A percentile compares a stretch with the other conserved stretches of the same genome.
Conservation (phyloP, 2,888 invertebrate species). For the Diarsia mendica region DNA sequence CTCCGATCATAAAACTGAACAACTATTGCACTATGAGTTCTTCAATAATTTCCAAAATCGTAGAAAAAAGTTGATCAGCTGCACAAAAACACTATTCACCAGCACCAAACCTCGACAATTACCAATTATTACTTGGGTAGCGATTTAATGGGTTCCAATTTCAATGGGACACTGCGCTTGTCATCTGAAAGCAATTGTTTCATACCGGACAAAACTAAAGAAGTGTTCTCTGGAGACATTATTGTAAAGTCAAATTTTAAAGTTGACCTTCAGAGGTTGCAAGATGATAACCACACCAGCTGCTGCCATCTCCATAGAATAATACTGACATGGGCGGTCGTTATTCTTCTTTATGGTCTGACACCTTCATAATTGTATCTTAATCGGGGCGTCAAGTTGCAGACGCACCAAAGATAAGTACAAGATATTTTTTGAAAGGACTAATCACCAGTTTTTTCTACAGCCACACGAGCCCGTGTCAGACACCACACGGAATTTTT, state of each 20-base stretch:
- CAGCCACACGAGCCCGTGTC: conserved; percentile 64
- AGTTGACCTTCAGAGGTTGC: not conserved
- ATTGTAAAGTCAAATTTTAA: not conserved
- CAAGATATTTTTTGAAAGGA: not conserved
- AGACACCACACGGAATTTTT: conserved; percentile 65
- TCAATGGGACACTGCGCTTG: not conserved
- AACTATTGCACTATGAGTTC: too few relatives aligned
- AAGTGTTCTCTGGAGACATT: not conserved
- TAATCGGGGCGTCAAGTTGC: not conserved
- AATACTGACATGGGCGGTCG: too few relatives aligned
- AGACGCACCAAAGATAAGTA: not conserved
- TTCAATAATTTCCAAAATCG: too few relatives aligned
- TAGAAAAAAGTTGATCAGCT: too few relatives aligned
- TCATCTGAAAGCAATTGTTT: not conserved
- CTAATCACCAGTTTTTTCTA: conserved; percentile 37
- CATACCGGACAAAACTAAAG: not conserved
- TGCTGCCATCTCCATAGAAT: not conserved
- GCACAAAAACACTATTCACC: too few relatives aligned
- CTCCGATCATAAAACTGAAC: too few relatives aligned
- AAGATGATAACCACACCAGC: not conserved
- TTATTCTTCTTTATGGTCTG: too few relatives aligned
- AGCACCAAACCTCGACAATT: too few relatives aligned
- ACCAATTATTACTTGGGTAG: not conserved
- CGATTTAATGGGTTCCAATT: not conserved
- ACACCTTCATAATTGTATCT: too few relatives aligned